Evolutionary conservation across 2,888 invertebrate genomes (phyloP), one percentile per base, ranked within the genome.

Genomic region (Acrobasis consociella): DNA sequence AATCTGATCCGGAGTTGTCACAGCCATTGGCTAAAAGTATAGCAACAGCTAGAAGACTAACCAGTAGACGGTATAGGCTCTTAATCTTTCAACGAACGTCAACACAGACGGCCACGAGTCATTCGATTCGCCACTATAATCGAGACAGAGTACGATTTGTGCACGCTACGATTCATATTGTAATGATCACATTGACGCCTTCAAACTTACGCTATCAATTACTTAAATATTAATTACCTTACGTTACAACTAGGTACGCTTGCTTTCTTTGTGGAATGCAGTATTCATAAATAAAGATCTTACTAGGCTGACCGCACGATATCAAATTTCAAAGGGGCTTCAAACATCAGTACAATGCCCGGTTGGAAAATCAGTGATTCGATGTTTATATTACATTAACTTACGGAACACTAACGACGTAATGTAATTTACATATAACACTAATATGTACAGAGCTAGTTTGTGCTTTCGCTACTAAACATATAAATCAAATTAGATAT

Each of bases 381-480:
- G 89, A 91, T 89, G 90, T 88, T 83, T 86, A 86, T 86, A 81
- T 85, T 87, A 90, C 86, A 89, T 76, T 77, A 77, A 73, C 80
- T 82, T 80, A 80, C 71, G 81, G 81, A 83, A 84, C 81, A 78
- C 85, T 88, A 87, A 82, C 74, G 72, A 80, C 69, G 73, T 80
- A 82, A 78, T 80, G 76, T 84, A 89, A 87, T 91, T 85, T 91
- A 91, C 90, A 91, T 77, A 81, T 90, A 86, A 87, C 81, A 83
- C 91, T 91, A 91, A 85, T 91, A 92, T 92, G 73, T 91, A 91
- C 91, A 92, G 55, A 83, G 79, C 85, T 87, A 89, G 86, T 91
- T 89, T 90, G 91, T 91, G 91, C 90, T 86, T 85, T 78, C 83
- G 86, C 86, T 86, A 85, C 81, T 83, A 74, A 77, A 83, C 78